phyloP scores from a whole-genome alignment of 2,113 vertebrate species.

The Oncorhynchus tshawytscha region DNA sequence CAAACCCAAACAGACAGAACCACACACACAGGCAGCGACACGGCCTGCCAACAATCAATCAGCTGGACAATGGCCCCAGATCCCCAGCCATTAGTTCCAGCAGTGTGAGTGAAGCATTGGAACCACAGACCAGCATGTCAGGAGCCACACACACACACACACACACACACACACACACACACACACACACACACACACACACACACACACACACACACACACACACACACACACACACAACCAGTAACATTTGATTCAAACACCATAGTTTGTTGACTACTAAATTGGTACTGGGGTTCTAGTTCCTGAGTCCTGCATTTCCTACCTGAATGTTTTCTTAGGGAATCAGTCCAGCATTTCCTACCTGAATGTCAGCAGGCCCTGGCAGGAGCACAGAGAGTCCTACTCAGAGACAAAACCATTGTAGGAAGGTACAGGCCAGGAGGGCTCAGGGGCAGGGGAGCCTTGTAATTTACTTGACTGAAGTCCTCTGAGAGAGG shows the following conservation, averaged over 20 bases:
- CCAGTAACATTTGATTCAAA: background rate
- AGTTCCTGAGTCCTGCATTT: no score
- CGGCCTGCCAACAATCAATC: no score
- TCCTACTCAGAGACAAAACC: slow-evolving; percentile 95
- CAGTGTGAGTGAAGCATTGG: slow-evolving; percentile 62
- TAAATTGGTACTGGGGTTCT: background rate
- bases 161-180: no score
- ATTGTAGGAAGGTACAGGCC: slow-evolving; percentile 81
- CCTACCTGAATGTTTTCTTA: no score
- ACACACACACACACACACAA: background rate
- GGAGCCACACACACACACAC: slow-evolving; percentile 5
- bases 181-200: no score
- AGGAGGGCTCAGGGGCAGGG: slow-evolving; percentile 66
- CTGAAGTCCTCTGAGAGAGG: slow-evolving; percentile 81
- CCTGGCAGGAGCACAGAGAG: slow-evolving; percentile 80
- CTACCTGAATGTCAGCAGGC: slow-evolving; percentile 45
- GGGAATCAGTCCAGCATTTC: no score
- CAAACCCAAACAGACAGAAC: no score
- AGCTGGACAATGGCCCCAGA: no score
- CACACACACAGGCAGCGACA: no score
- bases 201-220: no score
- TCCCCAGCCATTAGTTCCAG: slow-evolving; percentile 68
- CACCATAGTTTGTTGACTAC: no score
- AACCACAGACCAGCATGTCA: slow-evolving; percentile 52
- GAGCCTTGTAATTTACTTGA: slow-evolving; percentile 73